phyloP scores from a whole-genome alignment of 2,797 vertebrate species.

The Melanotaenia parkinsoni region DNA sequence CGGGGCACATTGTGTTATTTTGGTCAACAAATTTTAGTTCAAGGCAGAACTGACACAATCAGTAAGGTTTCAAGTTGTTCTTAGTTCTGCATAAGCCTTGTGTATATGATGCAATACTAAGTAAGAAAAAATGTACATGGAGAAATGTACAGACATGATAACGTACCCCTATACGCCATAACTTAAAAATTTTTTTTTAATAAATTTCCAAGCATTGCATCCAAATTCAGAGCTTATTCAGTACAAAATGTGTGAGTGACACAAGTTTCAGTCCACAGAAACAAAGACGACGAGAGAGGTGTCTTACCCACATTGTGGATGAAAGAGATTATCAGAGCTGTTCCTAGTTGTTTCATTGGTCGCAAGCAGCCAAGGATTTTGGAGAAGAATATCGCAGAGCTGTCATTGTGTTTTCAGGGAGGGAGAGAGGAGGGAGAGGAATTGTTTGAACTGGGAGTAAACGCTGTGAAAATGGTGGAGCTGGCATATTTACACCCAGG shows the following conservation, averaged over 20 bases:
- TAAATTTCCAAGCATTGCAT: conserved; percentile 51
- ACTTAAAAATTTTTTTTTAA: conserved; percentile 32
- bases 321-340: conserved; percentile 76
- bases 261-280: conserved; percentile 66
- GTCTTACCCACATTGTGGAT: conserved; percentile 72
- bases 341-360: conserved; percentile 76
- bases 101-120: conserved; percentile 7
- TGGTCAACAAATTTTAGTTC: neutral
- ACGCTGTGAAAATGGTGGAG: conserved; percentile 78
- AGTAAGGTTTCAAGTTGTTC: neutral
- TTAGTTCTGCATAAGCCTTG: neutral
- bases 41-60: neutral
- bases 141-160: conserved; percentile 22
- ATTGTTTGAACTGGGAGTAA: conserved; percentile 82
- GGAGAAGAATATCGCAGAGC: conserved; percentile 72
- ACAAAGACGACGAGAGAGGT: conserved; percentile 66
- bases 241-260: conserved; percentile 57
- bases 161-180: conserved; percentile 21
- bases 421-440: conserved; percentile 43
- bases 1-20: neutral
- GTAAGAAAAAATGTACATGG: neutral
- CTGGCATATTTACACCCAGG: conserved; percentile 82
- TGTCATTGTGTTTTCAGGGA: conserved; percentile 75
- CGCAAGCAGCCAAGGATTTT: conserved; percentile 64
- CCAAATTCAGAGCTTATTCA: conserved; percentile 38